Percentiles rank a stretch among this genome's conserved stretches.
Evolutionary conservation across 2,113 vertebrate species (phyloP).

Genomic region (Hypocryptadius cinnamomeus): DNA sequence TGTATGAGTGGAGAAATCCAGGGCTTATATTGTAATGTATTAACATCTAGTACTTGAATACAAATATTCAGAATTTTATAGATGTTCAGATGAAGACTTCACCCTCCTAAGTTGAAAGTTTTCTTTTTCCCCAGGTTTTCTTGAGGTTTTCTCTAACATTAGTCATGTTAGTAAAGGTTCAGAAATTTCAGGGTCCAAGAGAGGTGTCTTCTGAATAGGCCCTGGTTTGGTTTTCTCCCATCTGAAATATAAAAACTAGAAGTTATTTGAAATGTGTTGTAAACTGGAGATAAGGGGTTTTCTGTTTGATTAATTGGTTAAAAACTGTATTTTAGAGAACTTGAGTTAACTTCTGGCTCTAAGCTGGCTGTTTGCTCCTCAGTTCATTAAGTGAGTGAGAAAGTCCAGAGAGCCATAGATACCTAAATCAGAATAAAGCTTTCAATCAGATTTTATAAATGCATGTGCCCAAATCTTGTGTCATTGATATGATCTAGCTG

Average conservation of each 20-base stretch:
- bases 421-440: neutral
- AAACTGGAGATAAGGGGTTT: neutral
- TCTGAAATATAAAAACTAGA: neutral
- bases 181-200: neutral
- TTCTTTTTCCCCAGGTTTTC: neutral
- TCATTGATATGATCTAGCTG: neutral
- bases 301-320: neutral
- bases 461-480: rapidly evolving
- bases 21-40: neutral
- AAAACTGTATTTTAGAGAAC: neutral
- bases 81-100: neutral
- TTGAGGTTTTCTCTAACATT: neutral
- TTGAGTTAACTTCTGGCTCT: neutral
- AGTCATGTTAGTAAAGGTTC: neutral
- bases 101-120: neutral
- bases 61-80: neutral
- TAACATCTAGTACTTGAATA: neutral
- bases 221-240: neutral
- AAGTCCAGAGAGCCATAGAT: neutral
- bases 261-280: neutral
- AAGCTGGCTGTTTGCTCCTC: neutral
- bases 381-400: neutral
- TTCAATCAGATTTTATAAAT: neutral
- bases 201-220: neutral
- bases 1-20: neutral